Evolutionary conservation across 2,113 vertebrate species (phyloP), one percentile per base, ranked within the genome.

Genomic region (Actinemys pallida): DNA sequence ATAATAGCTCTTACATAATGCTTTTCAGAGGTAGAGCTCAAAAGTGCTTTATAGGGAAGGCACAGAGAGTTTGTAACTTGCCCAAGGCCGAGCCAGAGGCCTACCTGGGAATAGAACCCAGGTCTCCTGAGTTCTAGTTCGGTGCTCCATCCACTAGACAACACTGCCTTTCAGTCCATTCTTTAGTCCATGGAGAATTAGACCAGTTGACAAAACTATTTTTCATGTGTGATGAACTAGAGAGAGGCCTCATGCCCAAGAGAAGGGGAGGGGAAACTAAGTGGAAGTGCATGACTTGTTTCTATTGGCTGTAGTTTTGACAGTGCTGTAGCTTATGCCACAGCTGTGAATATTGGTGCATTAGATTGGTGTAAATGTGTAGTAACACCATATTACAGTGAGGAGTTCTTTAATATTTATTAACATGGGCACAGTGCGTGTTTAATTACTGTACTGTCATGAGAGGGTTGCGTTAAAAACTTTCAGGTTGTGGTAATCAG

Each of bases 321-420:
- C 91, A 54, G 45, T 87, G 6, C 14, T 93, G 16, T 72, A 20
- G 93, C 29, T 89, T 95, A 17, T 72, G n/a, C 20, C 65, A 92
- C 76, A 92, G 39, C 56, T 96, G 86, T 96, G 94, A 94, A 87
- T 94, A 86, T 3, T 81, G 59, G 79, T 89, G 85, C 92, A 90
- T 39, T n/a, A 81, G 10, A 16, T 3, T 10, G 22, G 72, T 86
- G 75, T 93, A 84, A 91, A 86, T 89, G 78, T 95, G 3, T 65
- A 27, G 35, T 91, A 88, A 90, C 10, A 16, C 31, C n/a, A 2
- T 20, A 65, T 57, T 57, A 12, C 14, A 80, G 22, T 6, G 3
- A n/a, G 93, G 87, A 91, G 93, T 65, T 90, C 53, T 42, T 90
- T 90, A 65, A 39, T 79, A 20, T 86, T 25, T 87, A 56, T 53